Base-by-base conservation (phyloP, 2,888 invertebrate species). In the Keiferia lycopersicella region DNA sequence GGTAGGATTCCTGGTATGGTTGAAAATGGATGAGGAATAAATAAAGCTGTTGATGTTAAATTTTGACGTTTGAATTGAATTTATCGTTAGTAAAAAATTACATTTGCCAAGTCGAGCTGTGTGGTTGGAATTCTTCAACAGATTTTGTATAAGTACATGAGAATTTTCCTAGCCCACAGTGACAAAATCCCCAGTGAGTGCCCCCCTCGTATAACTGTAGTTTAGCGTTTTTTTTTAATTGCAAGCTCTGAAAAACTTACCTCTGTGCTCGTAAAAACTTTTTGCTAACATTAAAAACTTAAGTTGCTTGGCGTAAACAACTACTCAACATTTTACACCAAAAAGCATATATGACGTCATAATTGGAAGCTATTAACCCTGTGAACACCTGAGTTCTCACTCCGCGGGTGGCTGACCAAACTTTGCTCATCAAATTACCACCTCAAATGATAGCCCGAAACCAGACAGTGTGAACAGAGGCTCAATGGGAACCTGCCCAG, bases 371-470 rank as follows among this genome's bases (percentile, higher is more conserved):
- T 34, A 34, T 34, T 34, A 34, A 34, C 6, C 34, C 10, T 51
- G 20, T 34, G 56, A 59, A 45, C 63, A 61, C 57, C 59, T 65
- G 65, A 65, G 22, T 50, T 50, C 51, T 34, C 30, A 26, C 59
- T 38, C 58, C 20, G 64, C 64, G 66, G 63, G 66, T 66, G 66
- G 66, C 66, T 61, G 20, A 18, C 6, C 63, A 63, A 63, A 62
- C 61, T 61, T 66, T 66, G 18, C 53, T 38, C 59, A 50, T n/a
- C 26, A 0, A 16, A 50, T 66, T 66, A 66, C 39, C 14, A 45
- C n/a, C n/a, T 22, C 41, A 45, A 60, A 60, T 30, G 60, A 60
- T 20, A 45, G 45, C 26, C 22, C 20, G 26, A 45, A 59, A 41
- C 60, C 57, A 51, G 61, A 8, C 18, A 10, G 50, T 61, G 51